phyloP scores from a whole-genome alignment of 2,888 invertebrate species.

The Prosopocoilus inquinatus region DNA sequence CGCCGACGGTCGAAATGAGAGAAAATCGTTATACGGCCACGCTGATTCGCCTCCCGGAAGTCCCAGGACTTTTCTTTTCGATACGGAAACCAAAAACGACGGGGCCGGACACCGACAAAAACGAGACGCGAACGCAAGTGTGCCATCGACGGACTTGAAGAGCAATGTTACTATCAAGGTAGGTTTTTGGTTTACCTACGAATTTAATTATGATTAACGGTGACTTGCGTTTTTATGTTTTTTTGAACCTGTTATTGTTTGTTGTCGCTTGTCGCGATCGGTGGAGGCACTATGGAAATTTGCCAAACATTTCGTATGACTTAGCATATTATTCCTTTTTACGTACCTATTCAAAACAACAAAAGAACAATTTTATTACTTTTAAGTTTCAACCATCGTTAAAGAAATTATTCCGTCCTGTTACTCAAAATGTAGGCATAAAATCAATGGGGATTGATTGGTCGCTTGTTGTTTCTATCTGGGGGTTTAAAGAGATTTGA shows the following conservation, averaged over 20 bases:
- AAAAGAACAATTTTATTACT: no score
- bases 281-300: background rate
- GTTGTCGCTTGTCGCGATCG: no score
- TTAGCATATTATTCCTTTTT: background rate
- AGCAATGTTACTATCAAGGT: constrained; percentile 10
- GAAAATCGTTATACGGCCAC: constrained; percentile 31
- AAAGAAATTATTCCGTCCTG: no score
- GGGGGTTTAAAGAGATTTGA: no score
- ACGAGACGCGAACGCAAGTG: constrained; percentile 19
- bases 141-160: constrained; percentile 1
- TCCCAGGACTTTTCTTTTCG: constrained; percentile 24
- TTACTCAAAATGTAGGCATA: no score
- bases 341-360: no score
- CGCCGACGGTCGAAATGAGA: constrained; percentile 26
- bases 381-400: no score
- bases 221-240: background rate
- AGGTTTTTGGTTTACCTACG: background rate
- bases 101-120: constrained; percentile 16
- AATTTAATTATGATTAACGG: background rate
- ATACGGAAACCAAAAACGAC: constrained; percentile 17
- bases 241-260: no score
- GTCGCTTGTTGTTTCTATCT: no score
- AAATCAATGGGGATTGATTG: no score
- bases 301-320: background rate
- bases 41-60: constrained; percentile 18